Base-by-base conservation (phyloP, 2,797 vertebrate genomes). In the Cephalopachus bancanus region DNA sequence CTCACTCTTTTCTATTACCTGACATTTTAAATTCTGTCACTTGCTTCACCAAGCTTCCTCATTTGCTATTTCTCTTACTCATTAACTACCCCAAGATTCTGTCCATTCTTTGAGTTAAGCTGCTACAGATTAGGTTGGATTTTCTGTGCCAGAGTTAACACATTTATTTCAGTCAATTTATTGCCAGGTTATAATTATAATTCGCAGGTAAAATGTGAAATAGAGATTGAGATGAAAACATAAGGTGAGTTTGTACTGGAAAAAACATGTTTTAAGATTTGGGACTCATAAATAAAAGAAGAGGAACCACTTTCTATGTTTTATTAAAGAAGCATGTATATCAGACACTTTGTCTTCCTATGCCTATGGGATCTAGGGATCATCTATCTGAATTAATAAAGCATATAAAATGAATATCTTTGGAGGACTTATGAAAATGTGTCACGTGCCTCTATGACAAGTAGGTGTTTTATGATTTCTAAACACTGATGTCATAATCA, bases 381-480 rank as follows among this genome's bases (percentile, higher is more conserved):
- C 51, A 85, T 53, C 83, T 12, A 49, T 86, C 83, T 83, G 51
- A 96, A 89, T 83, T 78, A 94, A 81, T 57, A 91, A 64, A 93
- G 22, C 17, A 49, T 12, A 51, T 55, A 89, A 81, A 72, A 49
- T 78, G 22, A 94, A 20, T 80, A 86, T 76, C 55, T 88, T 92
- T 33, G 64, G 28, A 2, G 62, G 95, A 95, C 83, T 95, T 65
- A 76, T 81, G 72, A 91, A 96, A 96, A 95, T 83, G 22, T 85
- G 24, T 90, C 86, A 95, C 93, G 87, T 85, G 37, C 33, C 49
- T 97, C 93, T n/a, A 37, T 92, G 53, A 95, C 37, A 83, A 84
- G 67, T 89, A 67, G 53, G 44, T 83, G 30, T 37, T 75, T 2
- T 60, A 64, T n/a, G n/a, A 74, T 80, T 92, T 95, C 57, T 59